Base-by-base conservation (phyloP, 2,797 vertebrate species). In the Parauchenoglanis punctatus region DNA sequence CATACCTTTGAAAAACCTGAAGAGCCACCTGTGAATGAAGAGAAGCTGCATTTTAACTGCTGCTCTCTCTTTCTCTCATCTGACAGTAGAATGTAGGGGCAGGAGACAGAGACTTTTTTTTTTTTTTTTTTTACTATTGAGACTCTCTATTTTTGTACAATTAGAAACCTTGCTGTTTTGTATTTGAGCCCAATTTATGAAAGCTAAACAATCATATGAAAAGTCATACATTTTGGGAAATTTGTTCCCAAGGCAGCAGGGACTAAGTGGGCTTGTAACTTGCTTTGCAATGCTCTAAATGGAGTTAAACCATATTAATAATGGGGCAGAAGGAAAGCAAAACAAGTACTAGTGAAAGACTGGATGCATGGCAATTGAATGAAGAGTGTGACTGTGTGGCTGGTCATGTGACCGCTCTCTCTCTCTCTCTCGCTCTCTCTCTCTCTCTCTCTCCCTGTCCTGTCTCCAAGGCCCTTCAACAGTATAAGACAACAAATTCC, bases 31-130 rank as follows among this genome's bases (percentile, higher is more conserved):
- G 94, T 94, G 96, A 97, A 96, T 89, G 96, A 96, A 96, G 96
- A 95, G 97, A 96, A 95, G 95, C 95, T 93, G 94, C 94, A 94
- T 49, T 85, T 81, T 75, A 70, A 82, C 88, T 87, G 91, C 75
- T 49, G 40, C 67, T 61, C 82, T 88, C 89, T 89, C 90, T 89
- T 85, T 75, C 83, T 97, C 97, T 97, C 97, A 98, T 98, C 96
- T 96, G 97, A 99, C 98, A 98, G 97, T 99, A 99, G 98, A 99
- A 99, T 99, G 98, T 99, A 99, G 98, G 96, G 96, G 97, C 93
- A 94, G 94, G 94, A 90, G 88, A 95, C 96, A 97, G 96, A 97
- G 95, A 96, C 93, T 93, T 95, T 49, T 63, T 61, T 63, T 81
- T 65, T 63, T 63, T 81, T 81, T 28, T 67, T 54, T 67, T 31